These are phyloP conservation scores for Cephus nigrinus DNA, from an alignment of 2,888 invertebrate genomes.

Conservation along the genomic window DNA sequence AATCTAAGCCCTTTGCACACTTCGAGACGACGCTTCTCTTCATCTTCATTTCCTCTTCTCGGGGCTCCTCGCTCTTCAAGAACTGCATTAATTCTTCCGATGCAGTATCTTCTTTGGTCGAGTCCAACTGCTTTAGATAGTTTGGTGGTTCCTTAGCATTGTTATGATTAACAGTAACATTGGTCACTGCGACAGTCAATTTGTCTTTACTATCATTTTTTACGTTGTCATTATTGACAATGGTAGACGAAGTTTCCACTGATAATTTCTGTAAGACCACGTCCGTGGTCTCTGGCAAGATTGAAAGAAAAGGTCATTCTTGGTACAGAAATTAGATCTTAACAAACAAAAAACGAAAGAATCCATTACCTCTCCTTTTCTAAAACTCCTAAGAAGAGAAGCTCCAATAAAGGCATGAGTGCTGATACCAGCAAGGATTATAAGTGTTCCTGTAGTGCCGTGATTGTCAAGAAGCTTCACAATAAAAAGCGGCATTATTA, in stretches of 20 bases:
- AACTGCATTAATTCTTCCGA: neutral
- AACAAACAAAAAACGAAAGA: neutral
- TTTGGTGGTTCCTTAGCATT: neutral
- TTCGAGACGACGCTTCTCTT: constrained; percentile 7
- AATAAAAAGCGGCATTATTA: constrained; percentile 68
- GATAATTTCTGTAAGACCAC: constrained; percentile 1
- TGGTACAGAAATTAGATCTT: neutral
- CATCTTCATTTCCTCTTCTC: neutral
- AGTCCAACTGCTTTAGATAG: neutral
- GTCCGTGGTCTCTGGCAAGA: constrained; percentile 19
- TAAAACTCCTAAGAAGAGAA: constrained; percentile 66
- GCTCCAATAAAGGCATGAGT: constrained; percentile 67
- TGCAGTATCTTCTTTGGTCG: neutral
- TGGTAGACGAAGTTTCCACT: neutral
- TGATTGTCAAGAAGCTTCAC: constrained; percentile 60
- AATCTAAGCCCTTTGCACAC: constrained; percentile 39
- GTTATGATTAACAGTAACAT: neutral
- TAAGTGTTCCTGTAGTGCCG: constrained; percentile 65
- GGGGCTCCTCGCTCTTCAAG: neutral
- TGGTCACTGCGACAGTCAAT: neutral
- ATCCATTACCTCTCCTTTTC: constrained; percentile 23
- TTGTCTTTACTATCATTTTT: neutral
- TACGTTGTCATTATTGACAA: neutral
- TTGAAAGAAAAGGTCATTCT: neutral
- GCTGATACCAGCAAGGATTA: constrained; percentile 67